phyloP scores from a whole-genome alignment of 2,888 invertebrate species.

The Acleris sparsana region DNA sequence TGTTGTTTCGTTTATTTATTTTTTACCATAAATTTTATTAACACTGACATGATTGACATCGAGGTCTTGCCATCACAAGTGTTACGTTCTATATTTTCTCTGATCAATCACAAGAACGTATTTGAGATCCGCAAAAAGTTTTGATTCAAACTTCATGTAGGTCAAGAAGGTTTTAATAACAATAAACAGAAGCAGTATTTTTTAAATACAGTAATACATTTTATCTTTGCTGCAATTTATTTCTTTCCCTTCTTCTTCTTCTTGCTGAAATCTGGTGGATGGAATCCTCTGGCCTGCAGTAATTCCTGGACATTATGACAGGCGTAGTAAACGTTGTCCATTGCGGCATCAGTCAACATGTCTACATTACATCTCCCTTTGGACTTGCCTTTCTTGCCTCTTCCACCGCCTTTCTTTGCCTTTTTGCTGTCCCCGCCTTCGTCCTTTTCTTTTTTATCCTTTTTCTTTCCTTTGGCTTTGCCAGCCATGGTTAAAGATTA shows the following conservation, averaged over 20 bases:
- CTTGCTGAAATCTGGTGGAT: conserved; percentile 93
- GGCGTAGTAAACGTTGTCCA: conserved; percentile 97
- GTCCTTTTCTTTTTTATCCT: conserved; percentile 81
- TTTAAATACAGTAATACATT: too few species aligned
- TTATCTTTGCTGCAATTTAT: conserved; percentile 38
- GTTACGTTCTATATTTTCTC: too few species aligned
- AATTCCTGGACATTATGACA: conserved; percentile 97
- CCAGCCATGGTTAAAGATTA: conserved; percentile 50
- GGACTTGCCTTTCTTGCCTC: conserved; percentile 82
- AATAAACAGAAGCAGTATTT: too few species aligned
- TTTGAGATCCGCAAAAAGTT: too few species aligned
- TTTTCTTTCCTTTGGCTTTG: conserved; percentile 74
- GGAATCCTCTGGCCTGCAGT: conserved; percentile 92
- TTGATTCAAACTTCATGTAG: too few species aligned
- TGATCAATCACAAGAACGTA: too few species aligned
- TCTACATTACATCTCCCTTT: conserved; percentile 89
- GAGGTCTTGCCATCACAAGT: too few species aligned
- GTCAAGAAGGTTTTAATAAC: too few species aligned
- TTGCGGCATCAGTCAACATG: conserved; percentile 94
- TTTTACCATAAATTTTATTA: neutral
- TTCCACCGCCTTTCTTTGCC: conserved; percentile 74
- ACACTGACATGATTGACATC: conserved; percentile 2
- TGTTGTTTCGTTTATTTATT: neutral
- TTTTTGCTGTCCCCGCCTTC: conserved; percentile 74
- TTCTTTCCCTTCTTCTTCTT: conserved; percentile 92